Percentiles rank a stretch among this genome's conserved stretches.
phyloP scores from a whole-genome alignment of 2,113 vertebrate genomes.

The Alectura lathami region DNA sequence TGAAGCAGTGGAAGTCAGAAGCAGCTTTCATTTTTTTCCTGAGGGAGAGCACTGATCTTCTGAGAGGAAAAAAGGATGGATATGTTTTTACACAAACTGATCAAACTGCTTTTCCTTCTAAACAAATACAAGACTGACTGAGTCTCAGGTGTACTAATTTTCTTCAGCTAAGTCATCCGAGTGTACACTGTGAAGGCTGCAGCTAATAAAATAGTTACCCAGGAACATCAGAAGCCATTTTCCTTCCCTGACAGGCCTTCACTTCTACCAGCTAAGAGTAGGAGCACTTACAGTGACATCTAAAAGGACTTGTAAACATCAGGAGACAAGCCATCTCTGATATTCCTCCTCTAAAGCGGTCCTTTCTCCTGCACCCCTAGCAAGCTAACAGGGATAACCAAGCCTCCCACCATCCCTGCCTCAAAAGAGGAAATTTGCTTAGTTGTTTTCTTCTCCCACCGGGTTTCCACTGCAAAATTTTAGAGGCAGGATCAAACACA shows the following conservation, averaged over 20 bases:
- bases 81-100: slow-evolving; percentile 67
- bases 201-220: slow-evolving; percentile 46
- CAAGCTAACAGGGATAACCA: slow-evolving; percentile 33
- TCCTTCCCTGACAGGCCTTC: slow-evolving; percentile 65
- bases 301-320: slow-evolving; percentile 65
- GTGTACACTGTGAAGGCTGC: slow-evolving; percentile 17
- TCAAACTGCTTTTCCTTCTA: slow-evolving; percentile 72
- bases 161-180: slow-evolving; percentile 47
- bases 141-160: slow-evolving; percentile 66
- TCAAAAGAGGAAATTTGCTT: slow-evolving; percentile 11
- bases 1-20: slow-evolving; percentile 69
- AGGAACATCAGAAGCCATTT: slow-evolving; percentile 57
- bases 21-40: slow-evolving; percentile 70
- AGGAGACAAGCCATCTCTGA: slow-evolving; percentile 1
- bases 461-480: background rate
- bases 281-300: slow-evolving; percentile 58
- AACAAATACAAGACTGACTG: slow-evolving; percentile 65
- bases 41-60: slow-evolving; percentile 61
- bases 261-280: slow-evolving; percentile 55
- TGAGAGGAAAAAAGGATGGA: slow-evolving; percentile 64
- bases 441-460: background rate
- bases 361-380: background rate
- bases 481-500: background rate
- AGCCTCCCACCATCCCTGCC: background rate
- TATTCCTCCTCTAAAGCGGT: background rate